Conservation (phyloP, 2,888 invertebrate species). For the Anoncus sp. region DNA sequence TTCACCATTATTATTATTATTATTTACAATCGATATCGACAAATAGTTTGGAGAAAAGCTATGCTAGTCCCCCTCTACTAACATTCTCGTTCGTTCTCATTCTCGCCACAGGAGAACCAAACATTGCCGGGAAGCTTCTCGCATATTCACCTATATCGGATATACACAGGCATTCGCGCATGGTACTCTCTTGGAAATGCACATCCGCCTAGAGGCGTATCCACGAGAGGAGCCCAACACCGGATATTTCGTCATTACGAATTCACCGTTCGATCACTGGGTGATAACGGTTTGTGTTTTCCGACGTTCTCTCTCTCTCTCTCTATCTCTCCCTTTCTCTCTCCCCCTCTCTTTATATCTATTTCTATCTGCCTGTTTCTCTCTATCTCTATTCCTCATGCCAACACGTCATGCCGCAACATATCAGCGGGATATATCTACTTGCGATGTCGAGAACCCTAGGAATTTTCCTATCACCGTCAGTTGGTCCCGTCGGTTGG, state of each 20-base stretch:
- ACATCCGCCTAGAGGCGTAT: slow-evolving; percentile 30
- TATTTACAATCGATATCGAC: slow-evolving; percentile 43
- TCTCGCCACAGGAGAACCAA: slow-evolving; percentile 21
- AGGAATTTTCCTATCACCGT: slow-evolving; percentile 38
- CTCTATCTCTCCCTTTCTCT: background rate
- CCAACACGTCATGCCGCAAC: background rate
- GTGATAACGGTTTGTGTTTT: slow-evolving; percentile 7
- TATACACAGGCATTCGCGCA: slow-evolving; percentile 23
- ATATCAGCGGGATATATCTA: slow-evolving; percentile 5
- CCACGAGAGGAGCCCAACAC: slow-evolving; percentile 32
- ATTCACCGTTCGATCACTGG: slow-evolving; percentile 44
- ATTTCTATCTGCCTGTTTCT: slow-evolving; percentile 4
- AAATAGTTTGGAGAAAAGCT: slow-evolving; percentile 29
- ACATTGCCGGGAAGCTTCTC: slow-evolving; percentile 28
- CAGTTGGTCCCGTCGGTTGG: slow-evolving; percentile 7
- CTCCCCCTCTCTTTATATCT: slow-evolving; percentile 5
- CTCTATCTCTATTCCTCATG: background rate
- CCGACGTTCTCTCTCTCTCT: slow-evolving; percentile 12
- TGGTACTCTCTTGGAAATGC: slow-evolving; percentile 37
- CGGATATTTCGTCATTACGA: slow-evolving; percentile 59
- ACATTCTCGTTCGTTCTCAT: slow-evolving; percentile 30
- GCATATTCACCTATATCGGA: slow-evolving; percentile 37
- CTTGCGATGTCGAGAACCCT: slow-evolving; percentile 16
- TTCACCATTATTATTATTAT: slow-evolving; percentile 29
- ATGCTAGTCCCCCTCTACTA: background rate